A percentile compares a stretch with the other conserved stretches of the same genome.
These are phyloP conservation scores for Seira sanloemensis DNA, from an alignment of 2,888 invertebrate genomes.

Conservation along the genomic window DNA sequence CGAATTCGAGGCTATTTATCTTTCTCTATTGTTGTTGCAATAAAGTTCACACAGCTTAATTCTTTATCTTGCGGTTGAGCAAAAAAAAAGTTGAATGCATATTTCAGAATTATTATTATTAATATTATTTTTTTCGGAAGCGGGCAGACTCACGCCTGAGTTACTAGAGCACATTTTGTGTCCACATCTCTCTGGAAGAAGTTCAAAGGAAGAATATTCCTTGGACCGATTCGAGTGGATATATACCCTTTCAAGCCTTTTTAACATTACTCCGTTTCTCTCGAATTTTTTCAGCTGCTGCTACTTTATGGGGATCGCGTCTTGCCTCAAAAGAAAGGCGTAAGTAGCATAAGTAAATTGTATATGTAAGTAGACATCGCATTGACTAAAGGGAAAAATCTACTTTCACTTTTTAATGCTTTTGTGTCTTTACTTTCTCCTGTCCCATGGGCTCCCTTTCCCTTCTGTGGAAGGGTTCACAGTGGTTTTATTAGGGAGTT, in stretches of 20 bases:
- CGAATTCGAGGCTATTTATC: neutral
- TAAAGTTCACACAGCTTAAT: neutral
- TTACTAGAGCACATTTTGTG: too few relatives aligned
- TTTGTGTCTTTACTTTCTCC: neutral
- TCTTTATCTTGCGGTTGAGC: too few relatives aligned
- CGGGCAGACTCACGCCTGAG: neutral
- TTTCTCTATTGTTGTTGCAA: neutral
- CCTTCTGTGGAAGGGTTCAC: too few relatives aligned
- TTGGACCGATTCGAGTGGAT: too few relatives aligned
- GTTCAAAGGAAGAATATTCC: too few relatives aligned
- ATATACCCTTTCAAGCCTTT: too few relatives aligned
- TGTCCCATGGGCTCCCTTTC: neutral
- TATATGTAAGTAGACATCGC: too few relatives aligned
- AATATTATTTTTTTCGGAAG: neutral
- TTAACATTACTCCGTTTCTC: too few relatives aligned
- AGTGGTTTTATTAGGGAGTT: neutral
- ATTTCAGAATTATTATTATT: neutral
- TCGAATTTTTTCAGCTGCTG: too few relatives aligned
- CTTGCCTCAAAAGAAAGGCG: neutral
- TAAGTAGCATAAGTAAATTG: too few relatives aligned
- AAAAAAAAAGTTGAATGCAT: neutral
- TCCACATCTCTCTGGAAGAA: too few relatives aligned
- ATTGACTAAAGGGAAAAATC: neutral
- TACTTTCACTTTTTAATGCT: neutral
- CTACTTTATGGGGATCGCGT: neutral